Conservation (phyloP, 64 coral and sea anemone genomes). For the Platygyra sinensis region DNA sequence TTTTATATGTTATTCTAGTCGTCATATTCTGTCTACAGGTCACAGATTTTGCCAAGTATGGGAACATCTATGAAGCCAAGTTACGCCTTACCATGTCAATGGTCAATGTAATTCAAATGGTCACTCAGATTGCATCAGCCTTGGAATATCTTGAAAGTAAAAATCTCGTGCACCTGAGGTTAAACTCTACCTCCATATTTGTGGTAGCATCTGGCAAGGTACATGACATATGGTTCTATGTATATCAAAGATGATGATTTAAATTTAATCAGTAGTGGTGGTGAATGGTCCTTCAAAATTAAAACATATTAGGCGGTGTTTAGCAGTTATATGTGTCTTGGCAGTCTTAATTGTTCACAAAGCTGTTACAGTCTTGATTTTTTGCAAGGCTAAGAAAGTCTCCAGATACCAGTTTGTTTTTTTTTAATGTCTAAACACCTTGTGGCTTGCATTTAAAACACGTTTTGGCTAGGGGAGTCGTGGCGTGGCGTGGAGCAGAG, state of each 20-base stretch:
- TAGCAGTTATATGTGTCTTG: no score
- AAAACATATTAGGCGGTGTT: no score
- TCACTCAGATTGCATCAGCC: constrained; percentile 15
- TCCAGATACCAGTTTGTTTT: no score
- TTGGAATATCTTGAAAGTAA: constrained; percentile 32
- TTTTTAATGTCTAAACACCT: no score
- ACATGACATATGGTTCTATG: background rate
- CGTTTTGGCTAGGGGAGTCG: no score
- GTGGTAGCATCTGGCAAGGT: constrained; percentile 30
- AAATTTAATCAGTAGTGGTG: no score
- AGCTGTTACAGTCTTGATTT: no score
- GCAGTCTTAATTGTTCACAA: no score
- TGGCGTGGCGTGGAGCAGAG: no score
- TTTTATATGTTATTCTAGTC: background rate
- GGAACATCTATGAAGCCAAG: constrained; percentile 9
- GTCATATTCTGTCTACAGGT: background rate
- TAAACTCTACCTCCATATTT: background rate
- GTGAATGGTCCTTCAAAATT: no score
- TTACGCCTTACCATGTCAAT: background rate
- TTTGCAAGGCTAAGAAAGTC: no score
- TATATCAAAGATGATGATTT: background rate
- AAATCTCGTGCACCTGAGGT: background rate
- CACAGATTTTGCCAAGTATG: constrained; percentile 6
- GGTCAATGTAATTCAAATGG: background rate
- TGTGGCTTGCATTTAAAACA: no score